Conservation (phyloP, 1,140 invertebrate species). For the Arion vulgaris region DNA sequence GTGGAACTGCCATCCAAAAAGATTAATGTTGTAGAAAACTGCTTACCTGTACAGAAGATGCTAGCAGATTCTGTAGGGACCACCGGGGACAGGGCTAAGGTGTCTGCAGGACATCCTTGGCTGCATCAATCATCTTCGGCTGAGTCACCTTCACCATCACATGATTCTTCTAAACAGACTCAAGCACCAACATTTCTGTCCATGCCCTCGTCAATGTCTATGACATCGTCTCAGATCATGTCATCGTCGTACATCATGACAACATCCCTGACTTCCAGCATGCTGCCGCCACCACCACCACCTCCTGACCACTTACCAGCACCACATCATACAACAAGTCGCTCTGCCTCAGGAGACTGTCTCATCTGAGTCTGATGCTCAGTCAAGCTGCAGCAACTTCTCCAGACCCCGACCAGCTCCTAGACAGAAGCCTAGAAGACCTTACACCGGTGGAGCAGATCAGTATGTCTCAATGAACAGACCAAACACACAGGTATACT, state of each 20-base stretch:
- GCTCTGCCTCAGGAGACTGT: conserved; percentile 53
- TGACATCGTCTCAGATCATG: conserved; percentile 37
- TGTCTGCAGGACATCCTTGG: conserved; percentile 1
- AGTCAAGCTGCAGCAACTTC: conserved; percentile 55
- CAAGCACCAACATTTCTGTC: not conserved
- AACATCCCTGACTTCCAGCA: conserved; percentile 41
- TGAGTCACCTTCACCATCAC: not conserved
- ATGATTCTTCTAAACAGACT: conserved; percentile 4
- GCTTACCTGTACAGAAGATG: not conserved
- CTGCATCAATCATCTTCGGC: not conserved
- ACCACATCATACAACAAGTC: conserved; percentile 29
- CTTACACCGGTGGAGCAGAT: conserved; percentile 56
- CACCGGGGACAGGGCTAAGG: conserved; percentile 9
- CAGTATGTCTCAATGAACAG: conserved; percentile 69
- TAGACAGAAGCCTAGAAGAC: conserved; percentile 51
- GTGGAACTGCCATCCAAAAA: not conserved
- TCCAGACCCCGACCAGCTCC: conserved; percentile 61
- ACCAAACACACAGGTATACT: conserved; percentile 54
- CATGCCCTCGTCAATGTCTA: not conserved
- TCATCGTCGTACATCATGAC: conserved; percentile 31
- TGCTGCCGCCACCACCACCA: conserved; percentile 15
- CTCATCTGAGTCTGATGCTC: conserved; percentile 58
- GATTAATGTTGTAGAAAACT: not conserved
- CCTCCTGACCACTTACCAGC: conserved; percentile 37
- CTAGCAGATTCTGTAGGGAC: not conserved